Base-by-base conservation (phyloP, 2,797 vertebrate species). In the Melanotaenia maccullochi region DNA sequence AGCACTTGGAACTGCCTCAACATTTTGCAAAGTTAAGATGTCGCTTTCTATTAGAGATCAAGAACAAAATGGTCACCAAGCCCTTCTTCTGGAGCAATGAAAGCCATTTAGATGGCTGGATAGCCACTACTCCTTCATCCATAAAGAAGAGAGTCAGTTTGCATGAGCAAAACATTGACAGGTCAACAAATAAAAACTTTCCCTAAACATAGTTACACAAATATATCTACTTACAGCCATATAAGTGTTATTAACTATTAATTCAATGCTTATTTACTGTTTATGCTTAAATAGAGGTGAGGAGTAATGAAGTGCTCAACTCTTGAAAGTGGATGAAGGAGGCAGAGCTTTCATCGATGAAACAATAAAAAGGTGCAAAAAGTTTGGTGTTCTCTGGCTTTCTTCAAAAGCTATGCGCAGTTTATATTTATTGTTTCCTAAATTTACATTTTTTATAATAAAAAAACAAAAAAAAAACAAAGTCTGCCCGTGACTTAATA, bases 351-450 rank as follows among this genome's bases (percentile, higher is more conserved):
- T 5, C 47, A 47, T 7, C 18, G 25, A 22, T 16, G n/a, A 62
- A 73, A 93, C 93, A 92, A 89, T 49, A 73, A 92, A 75, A 90
- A 81, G 66, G 79, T 85, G 84, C 79, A 83, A 87, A 86, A 90
- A 9, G 92, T 65, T 75, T 81, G 79, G 81, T 33, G 71, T 38
- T 72, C 79, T 90, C 75, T 84, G 93, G 90, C 91, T 95, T 95
- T 96, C 93, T 95, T 96, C 94, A 96, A 96, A 97, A 97, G 96
- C 96, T 97, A 95, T 96, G 96, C 87, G 94, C 92, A 95, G 91
- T 95, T 92, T 95, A 93, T 93, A 96, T 95, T 95, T 96, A 96
- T 94, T 95, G 93, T 95, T 93, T 92, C 95, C 95, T 96, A 96
- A 95, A 94, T 95, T 95, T 94, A 97, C 95, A 96, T 94, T 93